Percentiles rank a stretch among this genome's conserved stretches.
These are phyloP conservation scores for Epinephelus coioides DNA, from an alignment of 2,797 vertebrate species.

Conservation along the genomic window DNA sequence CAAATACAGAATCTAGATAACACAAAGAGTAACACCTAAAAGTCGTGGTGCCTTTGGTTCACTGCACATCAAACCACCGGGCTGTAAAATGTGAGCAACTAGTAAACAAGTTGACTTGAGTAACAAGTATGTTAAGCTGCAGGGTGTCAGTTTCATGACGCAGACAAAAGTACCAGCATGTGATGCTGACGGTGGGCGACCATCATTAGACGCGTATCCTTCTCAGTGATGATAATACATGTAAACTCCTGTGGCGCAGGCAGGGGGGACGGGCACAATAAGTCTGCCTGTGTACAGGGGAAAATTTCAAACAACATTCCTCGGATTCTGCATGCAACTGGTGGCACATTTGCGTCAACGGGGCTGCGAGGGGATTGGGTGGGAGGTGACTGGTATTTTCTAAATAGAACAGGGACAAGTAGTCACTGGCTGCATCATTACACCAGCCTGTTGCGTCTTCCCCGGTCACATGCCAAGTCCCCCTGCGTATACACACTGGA, in stretches of 20 bases:
- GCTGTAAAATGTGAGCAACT: background rate
- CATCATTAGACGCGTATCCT: slow-evolving; percentile 38
- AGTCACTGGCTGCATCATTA: slow-evolving; percentile 75
- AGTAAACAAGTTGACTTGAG: slow-evolving; percentile 20
- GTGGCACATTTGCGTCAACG: slow-evolving; percentile 82
- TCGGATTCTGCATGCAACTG: slow-evolving; percentile 83
- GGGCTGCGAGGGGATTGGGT: slow-evolving; percentile 65
- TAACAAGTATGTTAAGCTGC: slow-evolving; percentile 16
- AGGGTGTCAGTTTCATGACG: slow-evolving; percentile 19
- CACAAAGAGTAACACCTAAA: background rate
- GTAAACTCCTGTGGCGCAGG: slow-evolving; percentile 40
- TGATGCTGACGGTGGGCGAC: slow-evolving; percentile 39
- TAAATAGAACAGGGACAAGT: slow-evolving; percentile 74
- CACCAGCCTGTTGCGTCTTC: slow-evolving; percentile 79
- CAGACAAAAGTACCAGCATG: slow-evolving; percentile 21
- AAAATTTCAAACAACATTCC: slow-evolving; percentile 83
- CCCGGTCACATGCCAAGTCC: slow-evolving; percentile 78
- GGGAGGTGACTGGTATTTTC: slow-evolving; percentile 80
- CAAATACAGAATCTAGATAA: slow-evolving; percentile 5
- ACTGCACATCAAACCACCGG: slow-evolving; percentile 18
- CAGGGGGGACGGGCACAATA: slow-evolving; percentile 56
- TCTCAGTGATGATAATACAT: slow-evolving; percentile 46
- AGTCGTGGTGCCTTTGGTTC: background rate
- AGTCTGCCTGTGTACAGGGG: slow-evolving; percentile 68
- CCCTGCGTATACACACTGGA: slow-evolving; percentile 66